A percentile compares a stretch with the other conserved stretches of the same genome.
phyloP scores from a whole-genome alignment of 2,113 vertebrate species.

The Ranitomeya imitator region DNA sequence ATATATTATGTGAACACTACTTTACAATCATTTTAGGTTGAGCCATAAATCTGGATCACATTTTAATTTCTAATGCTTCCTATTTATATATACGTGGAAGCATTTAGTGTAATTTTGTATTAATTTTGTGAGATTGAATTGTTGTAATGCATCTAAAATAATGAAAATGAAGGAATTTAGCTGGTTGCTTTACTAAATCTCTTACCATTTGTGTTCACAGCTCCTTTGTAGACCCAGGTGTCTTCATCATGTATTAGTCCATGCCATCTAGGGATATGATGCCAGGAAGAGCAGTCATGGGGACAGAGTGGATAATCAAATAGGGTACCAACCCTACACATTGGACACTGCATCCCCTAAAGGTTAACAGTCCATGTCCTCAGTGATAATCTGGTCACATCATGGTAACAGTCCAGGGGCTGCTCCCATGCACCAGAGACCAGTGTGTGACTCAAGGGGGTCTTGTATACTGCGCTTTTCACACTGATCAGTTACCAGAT shows the following conservation, averaged over 20 bases:
- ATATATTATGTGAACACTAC: not conserved
- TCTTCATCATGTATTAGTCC: not conserved
- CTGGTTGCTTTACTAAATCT: not conserved
- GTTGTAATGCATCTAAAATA: too few species aligned
- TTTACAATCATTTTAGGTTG: not conserved
- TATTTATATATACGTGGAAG: too few species aligned
- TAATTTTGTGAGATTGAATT: too few species aligned
- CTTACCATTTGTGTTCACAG: not conserved
- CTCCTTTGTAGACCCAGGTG: not conserved
- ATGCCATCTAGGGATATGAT: not conserved
- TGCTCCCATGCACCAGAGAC: not conserved
- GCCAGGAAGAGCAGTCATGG: not conserved
- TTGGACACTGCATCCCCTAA: constrained; percentile 59
- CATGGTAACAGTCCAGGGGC: not conserved
- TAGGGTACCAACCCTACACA: too few species aligned
- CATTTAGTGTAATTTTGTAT: too few species aligned
- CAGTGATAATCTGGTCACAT: constrained; percentile 33
- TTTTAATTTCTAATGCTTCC: too few species aligned
- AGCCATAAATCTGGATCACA: too few species aligned
- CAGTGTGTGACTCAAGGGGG: not conserved
- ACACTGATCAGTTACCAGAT: too few species aligned
- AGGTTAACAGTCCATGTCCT: constrained; percentile 51
- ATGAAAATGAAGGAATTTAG: too few species aligned
- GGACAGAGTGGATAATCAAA: not conserved
- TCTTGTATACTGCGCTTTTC: not conserved